These are phyloP conservation scores for Dolichoris vasculosae DNA, from an alignment of 1,140 invertebrate genomes.

Conservation along the genomic window DNA sequence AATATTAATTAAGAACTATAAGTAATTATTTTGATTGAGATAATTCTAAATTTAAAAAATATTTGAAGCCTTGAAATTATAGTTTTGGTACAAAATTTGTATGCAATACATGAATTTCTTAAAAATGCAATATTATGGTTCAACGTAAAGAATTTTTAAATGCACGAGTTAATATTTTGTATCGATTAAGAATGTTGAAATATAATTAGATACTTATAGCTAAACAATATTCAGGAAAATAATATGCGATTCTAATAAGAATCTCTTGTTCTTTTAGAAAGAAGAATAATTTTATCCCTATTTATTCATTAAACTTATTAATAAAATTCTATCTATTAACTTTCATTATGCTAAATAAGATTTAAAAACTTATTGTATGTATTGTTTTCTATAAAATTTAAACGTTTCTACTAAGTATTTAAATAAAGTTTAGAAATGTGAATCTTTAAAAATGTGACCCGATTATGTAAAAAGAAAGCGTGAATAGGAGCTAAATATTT, in stretches of 20 bases:
- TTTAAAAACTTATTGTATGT: not conserved
- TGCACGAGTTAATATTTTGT: not conserved
- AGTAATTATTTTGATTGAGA: not conserved
- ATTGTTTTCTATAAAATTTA: not conserved
- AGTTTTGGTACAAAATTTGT: not conserved
- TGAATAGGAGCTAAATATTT: not conserved
- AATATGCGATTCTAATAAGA: not conserved
- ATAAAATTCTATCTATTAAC: not conserved
- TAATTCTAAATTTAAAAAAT: not conserved
- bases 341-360: not conserved
- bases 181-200: not conserved
- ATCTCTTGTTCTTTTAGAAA: not conserved
- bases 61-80: not conserved
- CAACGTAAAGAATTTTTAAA: not conserved
- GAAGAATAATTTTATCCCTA: not conserved
- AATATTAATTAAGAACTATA: no score
- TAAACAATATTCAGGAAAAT: not conserved
- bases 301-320: not conserved
- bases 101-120: not conserved
- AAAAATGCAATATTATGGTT: not conserved
- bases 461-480: constrained; percentile 13
- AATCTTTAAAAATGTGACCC: constrained; percentile 8
- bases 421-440: not conserved
- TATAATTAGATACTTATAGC: not conserved
- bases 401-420: not conserved